Conservation (phyloP, 1,140 invertebrate genomes). For the Laodelphax striatellus region DNA sequence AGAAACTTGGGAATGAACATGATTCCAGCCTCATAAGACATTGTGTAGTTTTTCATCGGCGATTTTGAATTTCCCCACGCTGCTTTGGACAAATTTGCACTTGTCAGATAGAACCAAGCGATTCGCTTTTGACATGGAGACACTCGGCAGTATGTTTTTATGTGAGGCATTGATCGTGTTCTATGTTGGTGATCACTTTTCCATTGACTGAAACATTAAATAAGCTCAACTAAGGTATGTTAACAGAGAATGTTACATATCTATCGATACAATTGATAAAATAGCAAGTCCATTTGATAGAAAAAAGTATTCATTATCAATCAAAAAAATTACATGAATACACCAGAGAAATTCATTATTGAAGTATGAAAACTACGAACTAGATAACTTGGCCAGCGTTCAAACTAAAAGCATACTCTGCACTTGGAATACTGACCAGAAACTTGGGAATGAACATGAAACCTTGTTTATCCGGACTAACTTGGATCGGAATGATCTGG, state of each 20-base stretch:
- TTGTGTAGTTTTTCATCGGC: conserved; percentile 44
- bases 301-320: no score
- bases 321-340: no score
- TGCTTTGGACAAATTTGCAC: conserved; percentile 89
- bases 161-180: conserved; percentile 79
- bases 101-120: conserved; percentile 78
- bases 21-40: conserved; percentile 84
- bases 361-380: no score
- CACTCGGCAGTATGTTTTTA: conserved; percentile 77
- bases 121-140: conserved; percentile 50
- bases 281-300: no score
- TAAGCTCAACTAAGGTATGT: conserved; percentile 10
- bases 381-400: not conserved
- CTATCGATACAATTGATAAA: no score
- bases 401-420: not conserved
- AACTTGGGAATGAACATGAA: conserved; percentile 78
- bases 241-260: no score
- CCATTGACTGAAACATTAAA: conserved; percentile 61
- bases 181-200: conserved; percentile 51
- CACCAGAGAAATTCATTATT: no score
- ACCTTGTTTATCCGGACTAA: no score
- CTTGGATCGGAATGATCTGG: no score
- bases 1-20: conserved; percentile 76
- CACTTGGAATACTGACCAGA: conserved; percentile 47
- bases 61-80: conserved; percentile 79